Base-by-base conservation (phyloP, 1,140 invertebrate species). In the Lamellibrachia luymesi region DNA sequence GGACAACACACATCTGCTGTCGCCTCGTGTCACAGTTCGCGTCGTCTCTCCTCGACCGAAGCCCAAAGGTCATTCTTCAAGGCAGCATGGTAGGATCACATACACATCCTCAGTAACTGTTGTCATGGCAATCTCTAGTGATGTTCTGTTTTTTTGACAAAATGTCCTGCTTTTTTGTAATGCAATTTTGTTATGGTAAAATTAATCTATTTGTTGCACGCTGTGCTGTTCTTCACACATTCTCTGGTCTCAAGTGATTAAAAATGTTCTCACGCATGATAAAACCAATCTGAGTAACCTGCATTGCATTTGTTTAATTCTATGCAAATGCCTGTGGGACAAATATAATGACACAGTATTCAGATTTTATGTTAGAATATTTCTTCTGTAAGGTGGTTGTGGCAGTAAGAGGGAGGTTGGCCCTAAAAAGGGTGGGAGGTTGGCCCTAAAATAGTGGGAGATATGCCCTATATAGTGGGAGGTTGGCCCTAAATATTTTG, bases 81-180 rank as follows among this genome's bases (percentile, higher is more conserved):
- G 64, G 64, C 64, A 80, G 51, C 90, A 49, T 92, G 93, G 27
- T n/a, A 51, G 64, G 49, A 92, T 50, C 64, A 93, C 27, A 64
- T 91, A 17, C 17, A 5, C n/a, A 94, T 50, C 94, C 92, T 50
- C 94, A 94, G 92, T 94, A 49, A 94, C n/a, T 92, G 52, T 93
- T 95, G 5, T 80, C 64, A 80, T 6, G 17, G 25, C 13, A 17
- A 22, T 80, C 7, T 80, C 25, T 80, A 80, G 17, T 17, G 8
- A 22, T 6, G 7, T 80, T 80, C 64, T 2, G 25, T 0, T 80
- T 80, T 80, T 80, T 80, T 80, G 38, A 80, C 25, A 17, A 22
- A 7, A 7, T 80, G 25, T 80, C 8, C 64, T 22, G 8, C 25
- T 8, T 80, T 17, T 80, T 80, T 22, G 13, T 17, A 80, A 80